Percentiles rank a stretch among this genome's conserved stretches.
Evolutionary conservation across 2,797 vertebrate species (phyloP).

Genomic region (Gymnocypris eckloni): DNA sequence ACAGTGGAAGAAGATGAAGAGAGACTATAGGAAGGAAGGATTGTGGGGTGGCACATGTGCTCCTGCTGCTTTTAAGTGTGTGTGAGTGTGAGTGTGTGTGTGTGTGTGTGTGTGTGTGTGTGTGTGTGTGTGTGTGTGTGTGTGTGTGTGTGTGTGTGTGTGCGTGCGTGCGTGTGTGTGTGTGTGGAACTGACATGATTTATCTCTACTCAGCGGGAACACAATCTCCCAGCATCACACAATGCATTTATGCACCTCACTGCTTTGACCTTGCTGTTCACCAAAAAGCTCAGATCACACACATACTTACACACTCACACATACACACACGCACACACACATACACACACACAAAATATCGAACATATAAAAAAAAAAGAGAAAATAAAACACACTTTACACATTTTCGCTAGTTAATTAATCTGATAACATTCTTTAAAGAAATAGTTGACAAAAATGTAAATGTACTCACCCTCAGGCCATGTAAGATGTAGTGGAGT

Average conservation of each 20-base stretch:
- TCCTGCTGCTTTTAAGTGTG: slow-evolving; percentile 31
- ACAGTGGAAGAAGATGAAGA: slow-evolving; percentile 40
- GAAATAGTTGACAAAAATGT: not conserved
- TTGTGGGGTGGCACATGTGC: slow-evolving; percentile 17
- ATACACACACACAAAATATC: not conserved
- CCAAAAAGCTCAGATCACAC: slow-evolving; percentile 40
- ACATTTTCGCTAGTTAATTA: not conserved
- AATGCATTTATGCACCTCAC: slow-evolving; percentile 49
- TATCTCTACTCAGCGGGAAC: slow-evolving; percentile 75
- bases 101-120: not conserved
- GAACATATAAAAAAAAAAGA: not conserved
- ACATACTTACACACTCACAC: slow-evolving; percentile 37
- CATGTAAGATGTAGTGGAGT: not conserved
- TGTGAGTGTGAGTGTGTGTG: slow-evolving; percentile 2
- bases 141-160: not conserved
- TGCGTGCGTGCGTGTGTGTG: slow-evolving; percentile 8
- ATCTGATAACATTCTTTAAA: no score
- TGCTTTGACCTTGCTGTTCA: slow-evolving; percentile 52
- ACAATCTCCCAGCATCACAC: slow-evolving; percentile 61
- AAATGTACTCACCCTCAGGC: not conserved
- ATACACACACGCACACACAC: slow-evolving; percentile 41
- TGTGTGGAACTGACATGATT: slow-evolving; percentile 75
- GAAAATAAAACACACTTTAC: not conserved
- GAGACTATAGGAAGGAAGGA: slow-evolving; percentile 14
- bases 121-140: slow-evolving; percentile 1